These are phyloP conservation scores for Macrotrachela quadricornifera DNA, from an alignment of 1,140 invertebrate species.

Conservation along the genomic window DNA sequence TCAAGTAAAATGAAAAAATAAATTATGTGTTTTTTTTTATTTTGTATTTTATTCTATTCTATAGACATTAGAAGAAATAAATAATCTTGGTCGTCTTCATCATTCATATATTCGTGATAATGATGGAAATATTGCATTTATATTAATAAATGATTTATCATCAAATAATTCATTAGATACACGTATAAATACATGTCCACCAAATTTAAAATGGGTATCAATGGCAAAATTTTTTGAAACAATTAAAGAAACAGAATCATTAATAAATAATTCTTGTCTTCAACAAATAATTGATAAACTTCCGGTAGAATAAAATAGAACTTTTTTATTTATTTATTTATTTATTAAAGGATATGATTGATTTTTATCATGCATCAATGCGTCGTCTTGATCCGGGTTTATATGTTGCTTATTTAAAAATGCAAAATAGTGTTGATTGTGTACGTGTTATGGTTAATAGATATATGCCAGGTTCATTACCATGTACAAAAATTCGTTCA, in stretches of 20 bases:
- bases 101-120: no score
- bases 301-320: no score
- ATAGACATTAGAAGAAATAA: no score
- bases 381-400: conserved; percentile 37
- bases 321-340: background rate
- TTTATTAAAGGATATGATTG: conserved; percentile 56
- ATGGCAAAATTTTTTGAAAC: no score
- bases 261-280: no score
- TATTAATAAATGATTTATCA: background rate
- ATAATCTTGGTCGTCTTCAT: no score
- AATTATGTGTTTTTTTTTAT: no score
- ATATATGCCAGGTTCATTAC: conserved; percentile 70
- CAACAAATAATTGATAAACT: no score
- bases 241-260: no score
- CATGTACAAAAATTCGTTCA: conserved; percentile 68
- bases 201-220: no score
- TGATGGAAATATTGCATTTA: background rate
- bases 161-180: no score
- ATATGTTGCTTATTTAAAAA: conserved; percentile 79
- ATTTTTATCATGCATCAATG: conserved; percentile 62
- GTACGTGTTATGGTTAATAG: conserved; percentile 74
- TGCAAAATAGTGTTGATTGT: conserved; percentile 76
- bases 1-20: conserved; percentile 43
- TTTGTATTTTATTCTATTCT: background rate
- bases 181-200: no score